phyloP scores from a whole-genome alignment of 2,797 vertebrate genomes.

The Valencia hispanica region DNA sequence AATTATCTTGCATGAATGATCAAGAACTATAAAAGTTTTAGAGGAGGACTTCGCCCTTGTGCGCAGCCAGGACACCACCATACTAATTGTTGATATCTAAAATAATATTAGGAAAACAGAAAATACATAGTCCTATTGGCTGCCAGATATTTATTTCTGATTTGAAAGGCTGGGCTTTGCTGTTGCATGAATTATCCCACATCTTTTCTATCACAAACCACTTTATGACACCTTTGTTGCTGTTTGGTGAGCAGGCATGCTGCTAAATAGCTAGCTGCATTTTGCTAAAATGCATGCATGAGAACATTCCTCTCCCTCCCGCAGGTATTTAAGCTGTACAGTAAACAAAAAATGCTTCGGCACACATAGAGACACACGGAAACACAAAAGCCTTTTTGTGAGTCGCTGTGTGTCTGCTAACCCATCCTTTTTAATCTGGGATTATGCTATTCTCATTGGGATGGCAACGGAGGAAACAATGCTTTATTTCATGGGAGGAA shows the following conservation, averaged over 20 bases:
- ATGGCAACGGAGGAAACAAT: slow-evolving; percentile 74
- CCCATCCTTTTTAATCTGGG: slow-evolving; percentile 79
- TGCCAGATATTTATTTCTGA: not conserved
- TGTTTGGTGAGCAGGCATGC: slow-evolving; percentile 25
- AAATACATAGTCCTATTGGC: not conserved
- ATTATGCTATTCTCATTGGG: slow-evolving; percentile 77
- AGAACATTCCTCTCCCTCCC: slow-evolving; percentile 56
- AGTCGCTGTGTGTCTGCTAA: slow-evolving; percentile 65
- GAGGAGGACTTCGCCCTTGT: slow-evolving; percentile 47
- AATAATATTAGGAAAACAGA: slow-evolving; percentile 13
- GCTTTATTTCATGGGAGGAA: slow-evolving; percentile 75
- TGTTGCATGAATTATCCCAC: slow-evolving; percentile 2
- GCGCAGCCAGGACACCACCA: slow-evolving; percentile 53
- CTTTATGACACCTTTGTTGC: slow-evolving; percentile 20
- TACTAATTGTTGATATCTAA: slow-evolving; percentile 25
- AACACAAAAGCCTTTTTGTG: slow-evolving; percentile 78
- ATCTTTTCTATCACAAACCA: slow-evolving; percentile 13
- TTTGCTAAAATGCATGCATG: slow-evolving; percentile 45
- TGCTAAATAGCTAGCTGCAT: slow-evolving; percentile 36
- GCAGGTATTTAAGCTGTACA: slow-evolving; percentile 73
- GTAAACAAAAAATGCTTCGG: slow-evolving; percentile 68
- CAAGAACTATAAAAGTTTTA: slow-evolving; percentile 70
- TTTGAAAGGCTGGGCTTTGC: not conserved
- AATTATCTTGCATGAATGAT: slow-evolving; percentile 77
- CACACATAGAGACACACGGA: slow-evolving; percentile 41